phyloP scores from a whole-genome alignment of 2,888 invertebrate species.

The Mactromeris polynyma region DNA sequence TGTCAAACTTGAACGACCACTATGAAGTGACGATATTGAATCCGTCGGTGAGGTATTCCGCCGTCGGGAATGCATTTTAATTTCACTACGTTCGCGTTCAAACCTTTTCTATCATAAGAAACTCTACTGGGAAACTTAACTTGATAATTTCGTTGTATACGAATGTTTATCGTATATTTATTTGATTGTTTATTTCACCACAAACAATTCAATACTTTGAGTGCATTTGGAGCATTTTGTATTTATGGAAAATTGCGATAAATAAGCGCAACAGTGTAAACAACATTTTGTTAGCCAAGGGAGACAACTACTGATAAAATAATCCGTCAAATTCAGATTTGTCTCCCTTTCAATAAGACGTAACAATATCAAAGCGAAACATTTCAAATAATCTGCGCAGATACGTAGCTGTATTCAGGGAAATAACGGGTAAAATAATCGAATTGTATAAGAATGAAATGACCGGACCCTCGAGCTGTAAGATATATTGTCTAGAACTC shows the following conservation, averaged over 20 bases:
- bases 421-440: no score
- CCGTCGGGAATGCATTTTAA: conserved; percentile 25
- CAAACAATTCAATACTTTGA: neutral
- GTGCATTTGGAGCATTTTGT: neutral
- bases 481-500: no score
- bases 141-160: neutral
- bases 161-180: neutral
- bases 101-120: neutral
- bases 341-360: neutral
- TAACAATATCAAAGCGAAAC: no score
- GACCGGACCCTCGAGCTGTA: no score
- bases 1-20: conserved; percentile 43
- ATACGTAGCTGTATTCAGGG: no score
- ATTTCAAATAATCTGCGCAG: no score
- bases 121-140: neutral
- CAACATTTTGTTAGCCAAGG: conserved; percentile 1
- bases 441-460: no score
- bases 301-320: neutral
- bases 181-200: neutral
- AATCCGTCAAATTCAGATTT: neutral
- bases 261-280: neutral
- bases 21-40: conserved; percentile 23
- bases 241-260: neutral
- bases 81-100: neutral
- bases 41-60: conserved; percentile 54